Evolutionary conservation across 2,888 invertebrate species (phyloP).

Genomic region (Priocnemis perturbator): DNA sequence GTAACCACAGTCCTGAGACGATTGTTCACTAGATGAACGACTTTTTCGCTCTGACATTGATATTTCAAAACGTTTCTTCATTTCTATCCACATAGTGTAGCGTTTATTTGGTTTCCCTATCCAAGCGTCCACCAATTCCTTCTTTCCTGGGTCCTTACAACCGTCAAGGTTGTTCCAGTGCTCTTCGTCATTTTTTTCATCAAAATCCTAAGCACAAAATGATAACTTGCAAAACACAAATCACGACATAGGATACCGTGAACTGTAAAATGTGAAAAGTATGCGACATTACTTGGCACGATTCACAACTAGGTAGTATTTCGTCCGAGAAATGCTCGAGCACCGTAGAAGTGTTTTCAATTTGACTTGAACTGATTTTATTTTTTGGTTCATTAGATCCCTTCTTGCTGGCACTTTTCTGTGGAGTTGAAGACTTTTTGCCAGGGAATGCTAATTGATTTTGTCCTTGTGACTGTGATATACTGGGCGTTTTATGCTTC

Average conservation of each 20-base stretch:
- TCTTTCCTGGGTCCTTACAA: constrained; percentile 58
- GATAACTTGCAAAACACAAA: background rate
- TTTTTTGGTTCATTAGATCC: constrained; percentile 44
- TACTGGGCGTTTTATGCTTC: constrained; percentile 59
- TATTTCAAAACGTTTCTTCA: constrained; percentile 74
- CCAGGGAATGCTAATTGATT: constrained; percentile 45
- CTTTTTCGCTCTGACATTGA: constrained; percentile 77
- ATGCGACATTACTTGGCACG: constrained; percentile 48
- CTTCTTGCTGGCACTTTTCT: constrained; percentile 48
- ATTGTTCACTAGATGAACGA: constrained; percentile 81
- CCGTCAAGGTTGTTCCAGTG: constrained; percentile 53
- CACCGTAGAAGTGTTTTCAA: constrained; percentile 36
- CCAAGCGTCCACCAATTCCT: constrained; percentile 67
- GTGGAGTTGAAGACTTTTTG: constrained; percentile 45
- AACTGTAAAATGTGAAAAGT: background rate
- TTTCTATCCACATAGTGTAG: constrained; percentile 69
- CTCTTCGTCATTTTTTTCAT: constrained; percentile 52
- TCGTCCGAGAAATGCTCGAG: constrained; percentile 50
- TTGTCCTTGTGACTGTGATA: constrained; percentile 54
- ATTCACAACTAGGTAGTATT: constrained; percentile 46
- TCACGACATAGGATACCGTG: constrained; percentile 1
- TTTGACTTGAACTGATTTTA: constrained; percentile 55
- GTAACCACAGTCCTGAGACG: constrained; percentile 90
- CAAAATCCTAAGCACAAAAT: constrained; percentile 48
- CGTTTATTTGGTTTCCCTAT: constrained; percentile 64